Percentiles rank a stretch among this genome's conserved stretches.
These are phyloP conservation scores for Colaptes auratus DNA, from an alignment of 2,113 vertebrate genomes.

Conservation along the genomic window DNA sequence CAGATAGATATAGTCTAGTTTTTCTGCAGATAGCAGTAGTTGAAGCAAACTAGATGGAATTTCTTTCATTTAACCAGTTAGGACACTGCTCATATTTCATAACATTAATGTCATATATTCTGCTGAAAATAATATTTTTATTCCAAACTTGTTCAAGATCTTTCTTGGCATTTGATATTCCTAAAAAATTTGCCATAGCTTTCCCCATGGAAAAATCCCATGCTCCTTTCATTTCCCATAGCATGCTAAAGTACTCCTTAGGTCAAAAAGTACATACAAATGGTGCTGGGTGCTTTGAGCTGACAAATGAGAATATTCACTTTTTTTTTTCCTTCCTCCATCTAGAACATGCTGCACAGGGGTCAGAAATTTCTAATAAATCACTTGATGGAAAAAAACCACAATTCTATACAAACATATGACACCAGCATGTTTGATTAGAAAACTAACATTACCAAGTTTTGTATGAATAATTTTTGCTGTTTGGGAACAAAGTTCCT, in stretches of 20 bases:
- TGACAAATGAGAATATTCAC: not conserved
- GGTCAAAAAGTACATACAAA: not conserved
- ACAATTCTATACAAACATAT: not conserved
- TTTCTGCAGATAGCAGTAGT: not conserved
- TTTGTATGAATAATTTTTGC: not conserved
- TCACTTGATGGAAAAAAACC: not conserved
- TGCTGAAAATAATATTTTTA: not conserved
- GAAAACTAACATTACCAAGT: not conserved
- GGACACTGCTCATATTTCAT: not conserved
- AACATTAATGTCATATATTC: fast-evolving
- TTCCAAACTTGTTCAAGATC: not conserved
- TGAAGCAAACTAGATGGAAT: not conserved
- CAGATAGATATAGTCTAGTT: not conserved
- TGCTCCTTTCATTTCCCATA: fast-evolving
- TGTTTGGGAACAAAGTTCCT: not conserved
- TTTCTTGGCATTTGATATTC: not conserved
- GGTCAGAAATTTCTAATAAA: not conserved
- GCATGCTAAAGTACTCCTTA: not conserved
- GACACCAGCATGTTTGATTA: not conserved
- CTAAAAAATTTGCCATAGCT: not conserved
- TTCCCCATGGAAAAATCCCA: not conserved
- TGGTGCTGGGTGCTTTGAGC: not conserved
- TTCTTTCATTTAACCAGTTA: not conserved
- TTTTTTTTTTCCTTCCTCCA: not conserved
- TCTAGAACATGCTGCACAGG: not conserved